Evolutionary conservation across 1,140 invertebrate genomes (phyloP), one percentile per base, ranked within the genome.

Genomic region (Calephelis virginiensis): DNA sequence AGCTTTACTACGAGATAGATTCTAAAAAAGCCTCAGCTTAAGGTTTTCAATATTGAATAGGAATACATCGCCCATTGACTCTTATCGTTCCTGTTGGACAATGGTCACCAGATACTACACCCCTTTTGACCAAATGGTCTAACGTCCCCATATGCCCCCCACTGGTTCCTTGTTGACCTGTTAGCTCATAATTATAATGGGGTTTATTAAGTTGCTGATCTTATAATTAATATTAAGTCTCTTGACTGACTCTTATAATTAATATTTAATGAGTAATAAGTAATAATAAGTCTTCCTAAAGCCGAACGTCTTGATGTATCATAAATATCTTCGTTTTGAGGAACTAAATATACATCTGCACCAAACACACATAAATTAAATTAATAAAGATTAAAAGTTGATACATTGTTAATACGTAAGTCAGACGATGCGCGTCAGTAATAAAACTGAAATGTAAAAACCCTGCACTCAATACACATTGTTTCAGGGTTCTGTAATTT

Each of bases 371-470:
- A 40, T 38, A 59, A n/a, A 40, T 59, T 59, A 38, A 12, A 38
- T 0, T 37, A n/a, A n/a, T 38, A 59, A 59, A 59, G 28, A 59
- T 37, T 38, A 59, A 8, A 7, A 56, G 8, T 59, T n/a, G 28
- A 59, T 59, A 12, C 56, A 40, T 59, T 9, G 56, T 56, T 37
- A 56, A n/a, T 59, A 9, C 17, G 53, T 37, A 10, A 56, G 11
- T 37, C 53, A 10, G 11, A 43, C 53, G 28, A 56, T 1, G 28
- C 14, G 17, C 14, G 53, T 56, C 17, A 28, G 28, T 28, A 56
- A 56, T 14, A 56, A 12, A 37, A 59, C 56, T 59, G 11, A 59
- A 59, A 59, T 59, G 56, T 28, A 59, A 59, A 59, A 59, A 38
- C 56, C 56, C 37, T 12, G 17, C 28, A 43, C 8, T 43, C 40